phyloP scores from a whole-genome alignment of 2,888 invertebrate genomes.

The Chrysolina haemoptera region DNA sequence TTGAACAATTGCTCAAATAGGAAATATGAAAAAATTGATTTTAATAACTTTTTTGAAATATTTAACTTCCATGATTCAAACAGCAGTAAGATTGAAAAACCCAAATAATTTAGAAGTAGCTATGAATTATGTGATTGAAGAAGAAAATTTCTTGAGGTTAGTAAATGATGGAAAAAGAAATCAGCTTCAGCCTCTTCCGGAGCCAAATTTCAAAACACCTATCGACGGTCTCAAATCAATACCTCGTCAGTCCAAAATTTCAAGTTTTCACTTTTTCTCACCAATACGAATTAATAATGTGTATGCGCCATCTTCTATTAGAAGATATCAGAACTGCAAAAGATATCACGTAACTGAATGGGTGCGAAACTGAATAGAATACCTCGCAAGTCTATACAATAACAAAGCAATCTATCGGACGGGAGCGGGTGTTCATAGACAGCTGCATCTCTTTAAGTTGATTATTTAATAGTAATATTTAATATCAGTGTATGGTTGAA shows the following conservation, averaged over 20 bases:
- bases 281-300: not conserved
- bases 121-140: no score
- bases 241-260: not conserved
- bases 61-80: no score
- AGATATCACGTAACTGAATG: slow-evolving; percentile 8
- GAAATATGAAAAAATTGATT: no score
- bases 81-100: no score
- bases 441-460: not conserved
- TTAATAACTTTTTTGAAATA: no score
- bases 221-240: no score
- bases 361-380: not conserved
- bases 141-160: no score
- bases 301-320: not conserved
- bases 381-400: slow-evolving; percentile 1
- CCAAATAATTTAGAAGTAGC: no score
- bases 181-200: no score
- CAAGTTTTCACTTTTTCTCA: slow-evolving; percentile 4
- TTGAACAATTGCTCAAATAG: no score
- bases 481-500: slow-evolving; percentile 5
- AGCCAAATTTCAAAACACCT: no score
- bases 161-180: no score
- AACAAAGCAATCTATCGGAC: not conserved
- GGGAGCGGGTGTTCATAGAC: slow-evolving; percentile 2
- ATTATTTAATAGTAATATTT: not conserved
- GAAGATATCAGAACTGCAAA: slow-evolving; percentile 6